Conservation (phyloP, 2,113 vertebrate genomes). For the Eubucco bourcierii region DNA sequence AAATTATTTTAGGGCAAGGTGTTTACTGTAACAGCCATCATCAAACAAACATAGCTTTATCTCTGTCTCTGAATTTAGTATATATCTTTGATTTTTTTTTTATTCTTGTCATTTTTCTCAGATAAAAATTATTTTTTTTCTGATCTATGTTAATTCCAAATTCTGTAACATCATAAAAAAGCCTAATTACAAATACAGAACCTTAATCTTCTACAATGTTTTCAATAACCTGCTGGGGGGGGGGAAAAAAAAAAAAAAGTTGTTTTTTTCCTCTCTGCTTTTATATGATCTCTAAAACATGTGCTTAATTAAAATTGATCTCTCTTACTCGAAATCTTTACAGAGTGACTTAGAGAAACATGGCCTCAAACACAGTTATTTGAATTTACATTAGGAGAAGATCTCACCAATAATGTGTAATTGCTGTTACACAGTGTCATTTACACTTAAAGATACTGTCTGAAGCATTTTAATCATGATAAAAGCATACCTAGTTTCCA, state of each 20-base stretch:
- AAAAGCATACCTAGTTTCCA: neutral
- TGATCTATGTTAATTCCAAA: conserved; percentile 58
- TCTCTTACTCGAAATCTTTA: conserved; percentile 70
- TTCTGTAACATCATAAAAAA: conserved; percentile 64
- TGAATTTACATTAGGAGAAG: conserved; percentile 41
- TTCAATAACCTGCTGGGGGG: conserved; percentile 56
- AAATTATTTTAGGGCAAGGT: neutral
- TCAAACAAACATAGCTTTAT: neutral
- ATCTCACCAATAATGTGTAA: conserved; percentile 25
- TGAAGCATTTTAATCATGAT: neutral
- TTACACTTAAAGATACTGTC: neutral
- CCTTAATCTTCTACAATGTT: conserved; percentile 50
- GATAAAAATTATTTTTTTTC: conserved; percentile 54
- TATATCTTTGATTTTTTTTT: conserved; percentile 2
- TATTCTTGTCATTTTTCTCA: conserved; percentile 39
- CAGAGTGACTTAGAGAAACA: conserved; percentile 47
- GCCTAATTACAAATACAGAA: conserved; percentile 54
- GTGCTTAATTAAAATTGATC: conserved; percentile 74
- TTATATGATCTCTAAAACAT: conserved; percentile 63
- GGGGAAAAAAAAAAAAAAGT: conserved; percentile 20
- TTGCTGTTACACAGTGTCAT: neutral
- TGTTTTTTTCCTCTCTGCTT: conserved; percentile 47
- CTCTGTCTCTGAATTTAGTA: neutral
- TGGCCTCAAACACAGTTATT: conserved; percentile 29
- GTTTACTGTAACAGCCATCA: conserved; percentile 5